A percentile compares a stretch with the other conserved stretches of the same genome.
These are phyloP conservation scores for Remorina albescens DNA, from an alignment of 2,797 vertebrate genomes.

Conservation along the genomic window DNA sequence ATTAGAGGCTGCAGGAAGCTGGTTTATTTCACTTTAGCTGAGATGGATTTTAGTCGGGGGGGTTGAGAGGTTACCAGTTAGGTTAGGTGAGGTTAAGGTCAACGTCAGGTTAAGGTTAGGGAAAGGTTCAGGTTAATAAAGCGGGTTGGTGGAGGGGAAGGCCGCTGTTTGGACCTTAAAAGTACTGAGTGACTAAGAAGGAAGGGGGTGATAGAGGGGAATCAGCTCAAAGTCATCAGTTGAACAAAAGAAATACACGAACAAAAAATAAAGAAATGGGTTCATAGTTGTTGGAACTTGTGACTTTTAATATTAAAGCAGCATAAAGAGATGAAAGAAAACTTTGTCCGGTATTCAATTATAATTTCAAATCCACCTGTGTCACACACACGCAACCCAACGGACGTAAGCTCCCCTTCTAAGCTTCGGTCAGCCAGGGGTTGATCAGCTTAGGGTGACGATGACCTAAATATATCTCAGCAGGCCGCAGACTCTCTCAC, in stretches of 20 bases:
- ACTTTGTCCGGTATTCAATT: constrained; percentile 59
- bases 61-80: constrained; percentile 67
- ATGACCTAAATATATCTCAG: constrained; percentile 77
- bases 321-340: too few relatives aligned
- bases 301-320: constrained; percentile 29
- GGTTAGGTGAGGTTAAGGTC: constrained; percentile 79
- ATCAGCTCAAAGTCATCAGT: constrained; percentile 32
- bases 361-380: constrained; percentile 73
- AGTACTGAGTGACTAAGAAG: constrained; percentile 36
- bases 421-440: constrained; percentile 64
- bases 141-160: constrained; percentile 82
- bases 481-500: constrained; percentile 51
- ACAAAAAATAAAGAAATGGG: not conserved
- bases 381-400: constrained; percentile 46
- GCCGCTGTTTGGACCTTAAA: constrained; percentile 42
- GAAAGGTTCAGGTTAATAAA: constrained; percentile 86
- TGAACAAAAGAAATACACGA: not conserved
- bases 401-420: constrained; percentile 68
- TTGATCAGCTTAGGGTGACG: constrained; percentile 75
- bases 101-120: constrained; percentile 77
- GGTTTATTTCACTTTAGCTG: constrained; percentile 68
- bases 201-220: not conserved
- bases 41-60: constrained; percentile 70
- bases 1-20: constrained; percentile 87
- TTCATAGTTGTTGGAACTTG: constrained; percentile 7